A percentile compares a stretch with the other conserved stretches of the same genome.
phyloP scores from a whole-genome alignment of 1,140 invertebrate species.

The Caerostris extrusa region DNA sequence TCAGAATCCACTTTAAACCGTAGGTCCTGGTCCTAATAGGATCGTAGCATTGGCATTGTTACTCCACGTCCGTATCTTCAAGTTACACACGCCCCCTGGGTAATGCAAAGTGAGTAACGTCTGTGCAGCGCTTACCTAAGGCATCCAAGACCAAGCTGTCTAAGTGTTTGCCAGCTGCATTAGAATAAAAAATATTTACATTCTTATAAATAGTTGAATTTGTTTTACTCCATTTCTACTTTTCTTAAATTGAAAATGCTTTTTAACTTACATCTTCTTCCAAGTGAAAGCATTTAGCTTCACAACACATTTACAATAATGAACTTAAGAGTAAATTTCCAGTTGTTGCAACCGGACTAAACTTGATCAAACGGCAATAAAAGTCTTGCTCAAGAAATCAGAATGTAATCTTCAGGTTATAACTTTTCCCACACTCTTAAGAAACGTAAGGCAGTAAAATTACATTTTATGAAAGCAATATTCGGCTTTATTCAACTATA shows the following conservation, averaged over 20 bases:
- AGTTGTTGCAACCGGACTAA: not conserved
- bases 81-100: too few species aligned
- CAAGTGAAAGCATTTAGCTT: too few species aligned
- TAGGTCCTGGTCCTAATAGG: too few species aligned
- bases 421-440: constrained; percentile 10
- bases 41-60: too few species aligned
- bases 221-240: not conserved
- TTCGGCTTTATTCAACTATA: not conserved
- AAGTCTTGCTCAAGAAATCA: not conserved
- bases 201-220: too few species aligned
- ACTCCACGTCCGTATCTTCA: too few species aligned
- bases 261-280: too few species aligned
- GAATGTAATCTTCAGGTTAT: not conserved
- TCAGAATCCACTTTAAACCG: too few species aligned
- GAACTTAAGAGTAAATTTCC: not conserved
- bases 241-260: not conserved
- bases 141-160: too few species aligned
- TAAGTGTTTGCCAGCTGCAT: not conserved
- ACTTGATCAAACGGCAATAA: not conserved
- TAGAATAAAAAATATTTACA: too few species aligned
- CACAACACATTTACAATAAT: not conserved
- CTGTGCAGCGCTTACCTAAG: too few species aligned
- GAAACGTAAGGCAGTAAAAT: not conserved
- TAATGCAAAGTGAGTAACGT: too few species aligned
- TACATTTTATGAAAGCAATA: constrained; percentile 13